Conservation (phyloP, 2,888 invertebrate species). For the Drosophila affinis region DNA sequence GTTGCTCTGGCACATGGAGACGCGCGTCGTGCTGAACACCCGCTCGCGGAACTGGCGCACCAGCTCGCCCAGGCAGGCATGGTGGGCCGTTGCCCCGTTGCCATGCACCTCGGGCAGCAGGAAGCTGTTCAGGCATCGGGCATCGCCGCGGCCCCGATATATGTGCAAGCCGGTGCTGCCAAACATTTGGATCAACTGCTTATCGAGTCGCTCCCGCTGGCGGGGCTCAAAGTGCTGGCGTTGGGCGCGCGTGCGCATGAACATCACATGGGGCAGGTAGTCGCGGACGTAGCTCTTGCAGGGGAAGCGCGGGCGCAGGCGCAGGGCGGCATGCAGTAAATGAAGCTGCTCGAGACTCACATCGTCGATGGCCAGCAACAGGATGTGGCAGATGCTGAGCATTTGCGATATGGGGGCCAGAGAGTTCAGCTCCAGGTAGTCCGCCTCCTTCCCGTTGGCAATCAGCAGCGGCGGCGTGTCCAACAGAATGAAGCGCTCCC, state of each 20-base stretch:
- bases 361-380: slow-evolving; percentile 95
- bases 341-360: slow-evolving; percentile 92
- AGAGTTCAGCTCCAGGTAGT: slow-evolving; percentile 85
- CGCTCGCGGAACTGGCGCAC: slow-evolving; percentile 59
- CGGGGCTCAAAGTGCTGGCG: slow-evolving; percentile 88
- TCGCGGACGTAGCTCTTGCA: slow-evolving; percentile 84
- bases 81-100: slow-evolving; percentile 45
- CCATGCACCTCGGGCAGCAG: slow-evolving; percentile 49
- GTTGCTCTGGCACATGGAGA: slow-evolving; percentile 49
- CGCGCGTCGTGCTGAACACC: slow-evolving; percentile 41
- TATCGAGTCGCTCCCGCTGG: slow-evolving; percentile 70
- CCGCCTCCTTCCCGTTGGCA: slow-evolving; percentile 86
- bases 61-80: slow-evolving; percentile 47
- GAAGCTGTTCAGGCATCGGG: slow-evolving; percentile 47
- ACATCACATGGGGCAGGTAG: slow-evolving; percentile 91
- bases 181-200: slow-evolving; percentile 72
- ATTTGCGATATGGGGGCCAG: slow-evolving; percentile 90
- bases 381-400: slow-evolving; percentile 94
- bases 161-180: slow-evolving; percentile 73
- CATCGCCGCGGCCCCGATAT: slow-evolving; percentile 51
- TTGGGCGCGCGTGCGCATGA: slow-evolving; percentile 92
- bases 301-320: slow-evolving; percentile 84
- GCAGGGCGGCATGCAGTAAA: slow-evolving; percentile 82
- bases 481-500: slow-evolving; percentile 91
- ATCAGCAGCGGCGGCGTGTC: slow-evolving; percentile 93